Evolutionary conservation across 35 echinoderm and acorn worm species (phyloP).

Genomic region (Apostichopus californicus): DNA sequence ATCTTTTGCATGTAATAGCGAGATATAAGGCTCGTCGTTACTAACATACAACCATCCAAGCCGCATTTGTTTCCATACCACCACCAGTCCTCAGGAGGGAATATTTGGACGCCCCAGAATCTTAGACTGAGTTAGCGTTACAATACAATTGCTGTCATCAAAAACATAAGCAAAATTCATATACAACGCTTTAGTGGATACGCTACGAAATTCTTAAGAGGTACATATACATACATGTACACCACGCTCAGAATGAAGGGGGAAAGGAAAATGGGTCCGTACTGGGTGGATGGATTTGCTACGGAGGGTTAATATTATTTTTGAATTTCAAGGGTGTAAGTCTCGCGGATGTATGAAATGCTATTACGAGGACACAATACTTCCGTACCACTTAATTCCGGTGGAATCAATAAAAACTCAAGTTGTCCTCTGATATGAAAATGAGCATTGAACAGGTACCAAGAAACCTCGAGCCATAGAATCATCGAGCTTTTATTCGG

Average conservation of each 20-base stretch:
- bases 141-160: conserved; percentile 51
- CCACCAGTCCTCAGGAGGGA: too few relatives aligned
- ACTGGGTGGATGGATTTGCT: conserved; percentile 24
- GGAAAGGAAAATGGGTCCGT: conserved; percentile 27
- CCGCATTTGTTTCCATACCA: too few relatives aligned
- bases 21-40: too few relatives aligned
- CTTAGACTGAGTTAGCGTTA: too few relatives aligned
- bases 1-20: too few relatives aligned
- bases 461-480: too few relatives aligned
- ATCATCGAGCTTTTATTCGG: too few relatives aligned
- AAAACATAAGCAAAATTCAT: background rate
- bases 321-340: conserved; percentile 17
- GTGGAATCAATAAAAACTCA: too few relatives aligned
- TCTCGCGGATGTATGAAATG: conserved; percentile 21
- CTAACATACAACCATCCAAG: too few relatives aligned
- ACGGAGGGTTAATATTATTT: conserved; percentile 20
- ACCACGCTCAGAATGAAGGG: conserved; percentile 36
- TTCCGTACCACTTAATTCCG: background rate
- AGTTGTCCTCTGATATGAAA: background rate
- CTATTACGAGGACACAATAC: conserved; percentile 28
- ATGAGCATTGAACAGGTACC: too few relatives aligned
- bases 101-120: too few relatives aligned
- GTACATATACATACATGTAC: background rate
- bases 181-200: conserved; percentile 13
- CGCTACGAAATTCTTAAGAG: conserved; percentile 1